Evolutionary conservation across 1,140 invertebrate genomes (phyloP), one percentile per base, ranked within the genome.

Genomic region (Aphelinus certus): DNA sequence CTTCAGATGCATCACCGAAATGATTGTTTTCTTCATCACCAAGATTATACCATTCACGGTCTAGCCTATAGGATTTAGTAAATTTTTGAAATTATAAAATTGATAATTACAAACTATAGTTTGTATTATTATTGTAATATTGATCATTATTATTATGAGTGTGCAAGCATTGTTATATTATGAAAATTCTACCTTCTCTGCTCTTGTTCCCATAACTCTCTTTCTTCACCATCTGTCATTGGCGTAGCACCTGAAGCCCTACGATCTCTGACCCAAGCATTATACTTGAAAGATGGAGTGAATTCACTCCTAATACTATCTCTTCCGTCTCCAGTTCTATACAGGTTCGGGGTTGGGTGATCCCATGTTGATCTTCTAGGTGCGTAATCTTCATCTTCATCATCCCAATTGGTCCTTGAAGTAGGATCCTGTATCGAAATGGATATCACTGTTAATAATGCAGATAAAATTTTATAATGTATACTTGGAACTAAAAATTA

Each of bases 31-130:
- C 94, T 76, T 97, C 96, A 80, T 98, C 96, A 83, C 97, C 85
- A 85, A 98, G 92, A 66, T 93, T 93, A 84, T 99, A 99, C 98
- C 98, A 99, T 81, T 98, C 97, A 66, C 98, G 88, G 82, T 99
- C 98, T 3, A 99, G 82, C 65, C 96, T 91, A 45, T 43, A 77
- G 76, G 63, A 68, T n/a, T 57, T 69, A 46, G 46, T 46, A 68
- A n/a, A 58, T 64, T 9, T 45, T 47, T 45, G 45, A 55, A 7
- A 45, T 9, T 55, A 45, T 46, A 26, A 26, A 49, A 63, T 55
- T 53, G 51, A 49, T 56, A 43, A 47, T 61, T 55, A 60, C 9
- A 3, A 43, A 47, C 45, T 26, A 26, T 26, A 26, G 26, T 26
- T 26, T 26, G 26, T 26, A 26, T 26, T 26, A 26, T 26, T 26